Conservation (phyloP, 2,113 vertebrate species). For the Apistogramma diplotaenia region DNA sequence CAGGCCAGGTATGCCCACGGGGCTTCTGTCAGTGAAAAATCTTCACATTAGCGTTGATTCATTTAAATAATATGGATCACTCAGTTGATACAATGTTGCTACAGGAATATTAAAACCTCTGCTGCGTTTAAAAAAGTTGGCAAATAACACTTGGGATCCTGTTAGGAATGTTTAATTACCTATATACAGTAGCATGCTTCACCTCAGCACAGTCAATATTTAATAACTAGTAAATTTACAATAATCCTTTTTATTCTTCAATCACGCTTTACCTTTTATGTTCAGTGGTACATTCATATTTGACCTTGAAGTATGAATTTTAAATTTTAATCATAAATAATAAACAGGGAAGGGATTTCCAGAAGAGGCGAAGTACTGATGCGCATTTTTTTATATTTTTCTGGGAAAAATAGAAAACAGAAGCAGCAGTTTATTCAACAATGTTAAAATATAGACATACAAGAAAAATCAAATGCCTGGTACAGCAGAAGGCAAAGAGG, state of each 20-base stretch:
- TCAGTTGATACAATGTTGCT: constrained; percentile 11
- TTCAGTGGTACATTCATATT: neutral
- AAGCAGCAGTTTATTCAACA: neutral
- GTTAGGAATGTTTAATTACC: neutral
- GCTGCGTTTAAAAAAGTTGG: neutral
- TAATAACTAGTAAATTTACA: neutral
- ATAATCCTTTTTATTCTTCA: neutral
- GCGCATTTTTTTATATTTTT: neutral
- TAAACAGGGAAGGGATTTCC: neutral
- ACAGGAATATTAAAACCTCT: constrained; percentile 42
- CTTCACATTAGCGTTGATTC: constrained; percentile 45
- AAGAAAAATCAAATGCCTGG: neutral
- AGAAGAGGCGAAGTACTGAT: neutral
- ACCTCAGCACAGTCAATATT: neutral
- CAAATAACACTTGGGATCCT: neutral
- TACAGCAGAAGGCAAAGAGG: neutral
- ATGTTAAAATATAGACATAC: neutral
- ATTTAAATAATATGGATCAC: constrained; percentile 60
- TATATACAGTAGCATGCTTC: neutral
- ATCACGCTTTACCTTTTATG: neutral
- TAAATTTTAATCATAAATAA: neutral
- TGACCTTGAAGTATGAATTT: neutral
- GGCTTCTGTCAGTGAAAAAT: constrained; percentile 64
- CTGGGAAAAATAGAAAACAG: neutral
- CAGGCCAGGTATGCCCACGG: constrained; percentile 55